These are phyloP conservation scores for Paelopatides confundens DNA, from an alignment of 53 echinoderm and acorn worm species.

Conservation along the genomic window DNA sequence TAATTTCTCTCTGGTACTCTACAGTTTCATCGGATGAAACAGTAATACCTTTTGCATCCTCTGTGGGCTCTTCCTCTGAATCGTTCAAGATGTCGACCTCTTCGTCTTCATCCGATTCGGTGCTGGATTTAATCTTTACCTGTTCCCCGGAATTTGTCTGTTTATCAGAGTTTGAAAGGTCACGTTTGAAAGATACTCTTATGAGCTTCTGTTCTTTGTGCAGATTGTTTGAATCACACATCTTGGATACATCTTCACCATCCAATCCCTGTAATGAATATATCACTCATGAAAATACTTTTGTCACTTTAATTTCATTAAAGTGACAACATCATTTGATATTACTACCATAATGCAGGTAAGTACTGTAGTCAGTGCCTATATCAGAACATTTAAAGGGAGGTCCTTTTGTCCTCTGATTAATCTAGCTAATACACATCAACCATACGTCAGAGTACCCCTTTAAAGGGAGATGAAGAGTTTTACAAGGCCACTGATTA, in stretches of 20 bases:
- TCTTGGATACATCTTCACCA: neutral
- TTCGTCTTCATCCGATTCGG: constrained; percentile 12
- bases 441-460: too few relatives aligned
- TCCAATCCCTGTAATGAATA: neutral
- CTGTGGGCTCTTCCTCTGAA: neutral
- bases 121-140: neutral
- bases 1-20: too few relatives aligned
- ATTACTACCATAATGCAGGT: too few relatives aligned
- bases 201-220: neutral
- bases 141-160: neutral
- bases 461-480: too few relatives aligned
- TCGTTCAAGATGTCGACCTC: neutral
- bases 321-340: neutral
- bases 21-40: too few relatives aligned
- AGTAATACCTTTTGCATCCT: neutral
- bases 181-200: neutral
- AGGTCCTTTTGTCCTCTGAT: too few relatives aligned
- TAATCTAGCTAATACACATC: too few relatives aligned
- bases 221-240: neutral
- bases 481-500: too few relatives aligned
- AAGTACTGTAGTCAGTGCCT: too few relatives aligned
- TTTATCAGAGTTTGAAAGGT: neutral
- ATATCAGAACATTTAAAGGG: too few relatives aligned
- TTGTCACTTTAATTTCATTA: neutral
- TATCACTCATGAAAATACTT: neutral